Conservation (phyloP, 2,797 vertebrate species). For the Cyclura pinguis region DNA sequence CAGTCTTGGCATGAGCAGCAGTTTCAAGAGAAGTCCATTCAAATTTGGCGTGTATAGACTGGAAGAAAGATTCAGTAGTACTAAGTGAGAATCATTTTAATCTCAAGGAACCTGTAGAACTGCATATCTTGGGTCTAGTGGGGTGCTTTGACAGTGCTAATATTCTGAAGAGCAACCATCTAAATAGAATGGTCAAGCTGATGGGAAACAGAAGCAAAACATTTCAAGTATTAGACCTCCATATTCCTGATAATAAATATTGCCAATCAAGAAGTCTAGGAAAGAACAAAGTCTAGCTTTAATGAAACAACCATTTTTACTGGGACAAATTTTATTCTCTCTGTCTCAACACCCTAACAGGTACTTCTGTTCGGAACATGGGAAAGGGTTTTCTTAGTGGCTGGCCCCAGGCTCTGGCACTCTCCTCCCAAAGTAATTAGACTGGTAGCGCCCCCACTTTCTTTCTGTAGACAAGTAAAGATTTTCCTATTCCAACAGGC, state of each 20-base stretch:
- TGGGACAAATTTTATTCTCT: no score
- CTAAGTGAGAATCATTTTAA: slow-evolving; percentile 33
- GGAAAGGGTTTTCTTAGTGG: no score
- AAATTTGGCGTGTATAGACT: slow-evolving; percentile 41
- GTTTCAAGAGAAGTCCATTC: slow-evolving; percentile 30
- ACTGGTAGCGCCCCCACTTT: no score
- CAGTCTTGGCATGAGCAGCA: slow-evolving; percentile 66
- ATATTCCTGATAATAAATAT: neutral
- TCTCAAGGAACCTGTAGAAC: neutral
- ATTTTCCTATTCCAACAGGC: no score
- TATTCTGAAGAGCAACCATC: slow-evolving; percentile 56
- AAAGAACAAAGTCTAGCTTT: no score
- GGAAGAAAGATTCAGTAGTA: slow-evolving; percentile 49
- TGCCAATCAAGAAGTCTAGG: no score
- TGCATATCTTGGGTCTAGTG: slow-evolving; percentile 47
- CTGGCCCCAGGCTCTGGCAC: no score
- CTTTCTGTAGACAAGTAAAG: no score
- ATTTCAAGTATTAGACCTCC: slow-evolving; percentile 22
- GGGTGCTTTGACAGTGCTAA: slow-evolving; percentile 32
- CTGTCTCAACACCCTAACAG: no score
- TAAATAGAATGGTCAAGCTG: slow-evolving; percentile 41
- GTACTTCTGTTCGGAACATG: no score
- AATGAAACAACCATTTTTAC: no score
- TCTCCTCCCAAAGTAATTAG: no score
- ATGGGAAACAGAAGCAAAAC: slow-evolving; percentile 48